Conservation (phyloP, 2,113 vertebrate species). For the Passerina amoena region DNA sequence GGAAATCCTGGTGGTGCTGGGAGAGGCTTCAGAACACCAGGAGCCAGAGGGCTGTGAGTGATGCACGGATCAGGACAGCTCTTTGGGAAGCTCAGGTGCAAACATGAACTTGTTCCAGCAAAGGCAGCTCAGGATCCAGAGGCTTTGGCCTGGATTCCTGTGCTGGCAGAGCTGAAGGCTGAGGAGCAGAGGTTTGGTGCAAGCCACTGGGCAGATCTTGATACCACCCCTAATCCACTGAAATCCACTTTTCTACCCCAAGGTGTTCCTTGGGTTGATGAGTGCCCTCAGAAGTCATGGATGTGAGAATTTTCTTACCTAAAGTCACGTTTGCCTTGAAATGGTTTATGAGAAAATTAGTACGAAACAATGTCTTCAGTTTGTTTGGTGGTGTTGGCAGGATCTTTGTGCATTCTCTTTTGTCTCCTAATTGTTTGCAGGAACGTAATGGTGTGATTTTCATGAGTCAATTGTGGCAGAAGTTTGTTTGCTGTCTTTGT, state of each 20-base stretch:
- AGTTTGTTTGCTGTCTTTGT: background rate
- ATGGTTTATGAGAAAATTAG: background rate
- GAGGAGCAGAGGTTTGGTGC: background rate
- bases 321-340: background rate
- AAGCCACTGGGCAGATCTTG: background rate
- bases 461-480: background rate
- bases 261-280: background rate
- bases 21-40: background rate
- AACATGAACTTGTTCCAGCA: background rate
- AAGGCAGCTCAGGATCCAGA: background rate
- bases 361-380: background rate
- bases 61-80: background rate
- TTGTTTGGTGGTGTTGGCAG: background rate
- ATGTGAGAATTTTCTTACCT: background rate
- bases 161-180: background rate
- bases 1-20: background rate
- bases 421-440: conserved; percentile 18
- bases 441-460: background rate
- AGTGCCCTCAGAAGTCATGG: background rate
- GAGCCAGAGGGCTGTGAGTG: background rate
- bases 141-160: background rate
- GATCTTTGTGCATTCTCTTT: background rate
- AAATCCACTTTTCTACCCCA: background rate
- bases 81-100: background rate
- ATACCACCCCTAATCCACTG: background rate